These are phyloP conservation scores for Notiomystis cincta DNA, from an alignment of 2,113 vertebrate genomes.

Conservation along the genomic window DNA sequence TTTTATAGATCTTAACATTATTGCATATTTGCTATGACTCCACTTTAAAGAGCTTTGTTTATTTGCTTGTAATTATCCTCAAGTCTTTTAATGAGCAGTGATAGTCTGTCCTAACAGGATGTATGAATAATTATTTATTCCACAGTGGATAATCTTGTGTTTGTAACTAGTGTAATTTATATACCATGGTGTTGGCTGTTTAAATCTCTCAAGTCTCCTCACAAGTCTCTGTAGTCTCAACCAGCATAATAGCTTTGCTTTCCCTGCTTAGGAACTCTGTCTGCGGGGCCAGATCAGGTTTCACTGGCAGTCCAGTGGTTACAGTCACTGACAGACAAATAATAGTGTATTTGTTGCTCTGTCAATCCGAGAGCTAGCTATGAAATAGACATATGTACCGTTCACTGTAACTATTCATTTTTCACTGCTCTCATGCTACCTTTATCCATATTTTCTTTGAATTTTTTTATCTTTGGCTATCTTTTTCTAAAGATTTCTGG, in stretches of 20 bases:
- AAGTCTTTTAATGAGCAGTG: conserved; percentile 6
- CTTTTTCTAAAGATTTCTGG: neutral
- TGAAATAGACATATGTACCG: neutral
- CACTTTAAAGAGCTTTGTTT: neutral
- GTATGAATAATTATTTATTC: conserved; percentile 59
- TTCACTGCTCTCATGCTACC: accelerated
- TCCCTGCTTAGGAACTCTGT: neutral
- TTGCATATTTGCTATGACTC: neutral
- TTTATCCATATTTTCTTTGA: neutral
- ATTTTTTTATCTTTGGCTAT: neutral
- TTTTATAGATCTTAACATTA: neutral
- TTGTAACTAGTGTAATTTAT: conserved; percentile 48
- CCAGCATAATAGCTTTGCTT: conserved; percentile 4
- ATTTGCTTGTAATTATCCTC: neutral
- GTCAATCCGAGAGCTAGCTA: neutral
- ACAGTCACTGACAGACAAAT: neutral
- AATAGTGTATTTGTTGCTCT: neutral
- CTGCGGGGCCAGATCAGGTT: neutral
- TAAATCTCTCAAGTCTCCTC: conserved; percentile 41
- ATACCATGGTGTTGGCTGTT: neutral
- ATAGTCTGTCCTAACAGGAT: conserved; percentile 45
- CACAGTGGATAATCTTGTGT: conserved; percentile 33
- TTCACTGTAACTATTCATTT: neutral
- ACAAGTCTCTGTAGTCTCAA: neutral
- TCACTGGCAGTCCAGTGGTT: neutral